Conservation (phyloP, 1,140 invertebrate genomes). For the Brachionus koreanus region DNA sequence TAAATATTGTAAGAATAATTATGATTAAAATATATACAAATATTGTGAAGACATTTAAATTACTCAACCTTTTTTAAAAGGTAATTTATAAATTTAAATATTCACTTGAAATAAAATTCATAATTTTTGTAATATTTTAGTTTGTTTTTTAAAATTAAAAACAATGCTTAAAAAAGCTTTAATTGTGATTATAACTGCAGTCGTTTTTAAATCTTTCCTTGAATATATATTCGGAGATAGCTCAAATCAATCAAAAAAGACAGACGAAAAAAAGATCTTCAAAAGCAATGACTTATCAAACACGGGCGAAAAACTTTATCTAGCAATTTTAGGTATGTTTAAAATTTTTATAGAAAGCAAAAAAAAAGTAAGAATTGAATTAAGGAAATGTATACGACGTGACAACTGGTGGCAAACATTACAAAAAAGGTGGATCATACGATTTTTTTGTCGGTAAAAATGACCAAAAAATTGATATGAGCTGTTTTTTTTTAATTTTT, state of each 20-base stretch:
- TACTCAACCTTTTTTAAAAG: background rate
- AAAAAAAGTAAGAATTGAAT: background rate
- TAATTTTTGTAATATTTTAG: background rate
- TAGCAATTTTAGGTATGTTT: background rate
- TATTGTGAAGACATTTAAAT: too few species aligned
- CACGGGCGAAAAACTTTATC: background rate
- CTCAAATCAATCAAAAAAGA: background rate
- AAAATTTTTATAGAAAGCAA: background rate
- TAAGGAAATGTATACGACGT: slow-evolving; percentile 36
- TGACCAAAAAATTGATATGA: background rate
- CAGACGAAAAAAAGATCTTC: background rate
- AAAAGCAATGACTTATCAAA: background rate
- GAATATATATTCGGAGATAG: background rate
- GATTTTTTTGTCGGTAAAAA: slow-evolving; percentile 33
- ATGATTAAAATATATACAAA: too few species aligned
- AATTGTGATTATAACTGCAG: slow-evolving; percentile 14
- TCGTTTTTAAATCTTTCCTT: background rate
- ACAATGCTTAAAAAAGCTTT: slow-evolving; percentile 18
- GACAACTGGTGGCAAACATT: slow-evolving; percentile 23
- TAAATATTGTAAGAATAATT: too few species aligned
- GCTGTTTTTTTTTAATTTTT: background rate
- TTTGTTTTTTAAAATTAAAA: background rate
- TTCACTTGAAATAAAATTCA: background rate
- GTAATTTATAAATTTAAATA: background rate
- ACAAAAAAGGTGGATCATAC: slow-evolving; percentile 38